Conservation (phyloP, 2,797 vertebrate genomes). For the Danio jaintianensis region DNA sequence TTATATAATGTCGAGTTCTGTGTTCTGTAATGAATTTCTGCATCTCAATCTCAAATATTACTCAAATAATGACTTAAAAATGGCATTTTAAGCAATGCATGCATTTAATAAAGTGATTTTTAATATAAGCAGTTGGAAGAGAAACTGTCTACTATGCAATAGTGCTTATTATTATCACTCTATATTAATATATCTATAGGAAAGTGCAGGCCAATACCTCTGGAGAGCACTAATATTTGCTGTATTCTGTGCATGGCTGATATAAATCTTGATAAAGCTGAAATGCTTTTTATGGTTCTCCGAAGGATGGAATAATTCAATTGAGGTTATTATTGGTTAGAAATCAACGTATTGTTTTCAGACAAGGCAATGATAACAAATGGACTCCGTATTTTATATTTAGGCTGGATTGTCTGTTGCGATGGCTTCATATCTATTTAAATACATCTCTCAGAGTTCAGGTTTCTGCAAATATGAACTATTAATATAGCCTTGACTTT, state of each 20-base stretch:
- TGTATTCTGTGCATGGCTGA: constrained; percentile 11
- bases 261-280: constrained; percentile 33
- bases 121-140: neutral
- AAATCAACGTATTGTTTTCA: constrained; percentile 33
- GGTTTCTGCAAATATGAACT: neutral
- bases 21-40: neutral
- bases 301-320: constrained; percentile 6
- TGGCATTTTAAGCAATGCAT: neutral
- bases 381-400: constrained; percentile 7
- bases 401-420: neutral
- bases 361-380: constrained; percentile 32
- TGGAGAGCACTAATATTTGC: constrained; percentile 1
- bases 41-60: neutral
- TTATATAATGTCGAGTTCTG: neutral
- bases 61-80: neutral
- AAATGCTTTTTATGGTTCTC: constrained; percentile 6
- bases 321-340: neutral
- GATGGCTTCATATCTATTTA: neutral
- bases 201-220: neutral
- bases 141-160: neutral
- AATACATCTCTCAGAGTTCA: neutral
- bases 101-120: neutral
- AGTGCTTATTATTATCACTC: neutral
- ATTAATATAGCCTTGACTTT: neutral
- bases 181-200: constrained; percentile 10